These are phyloP conservation scores for Antheraea assamensis DNA, from an alignment of 2,888 invertebrate genomes.

Conservation along the genomic window DNA sequence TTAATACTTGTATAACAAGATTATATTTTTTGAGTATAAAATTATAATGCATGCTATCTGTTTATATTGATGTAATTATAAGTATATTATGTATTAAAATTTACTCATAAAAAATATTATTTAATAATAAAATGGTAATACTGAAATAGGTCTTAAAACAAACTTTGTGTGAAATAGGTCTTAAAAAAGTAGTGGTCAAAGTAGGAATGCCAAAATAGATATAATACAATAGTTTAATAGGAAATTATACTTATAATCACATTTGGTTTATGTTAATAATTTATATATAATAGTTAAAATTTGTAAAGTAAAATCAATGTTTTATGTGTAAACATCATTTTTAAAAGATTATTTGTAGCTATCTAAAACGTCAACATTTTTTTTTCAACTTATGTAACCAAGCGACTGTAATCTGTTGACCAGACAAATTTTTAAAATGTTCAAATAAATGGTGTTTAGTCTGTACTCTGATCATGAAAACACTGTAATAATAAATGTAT, in stretches of 20 bases:
- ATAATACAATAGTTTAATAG: neutral
- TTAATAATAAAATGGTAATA: neutral
- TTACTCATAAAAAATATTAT: neutral
- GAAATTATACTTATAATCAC: conserved; percentile 1
- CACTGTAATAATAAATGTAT: conserved; percentile 49
- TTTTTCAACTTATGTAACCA: neutral
- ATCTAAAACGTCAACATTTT: neutral
- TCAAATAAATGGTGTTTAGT: neutral
- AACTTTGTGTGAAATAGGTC: neutral
- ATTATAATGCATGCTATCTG: neutral
- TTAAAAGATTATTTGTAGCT: neutral
- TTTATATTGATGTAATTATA: neutral
- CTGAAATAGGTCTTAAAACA: neutral
- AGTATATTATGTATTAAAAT: neutral
- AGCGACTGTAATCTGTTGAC: neutral
- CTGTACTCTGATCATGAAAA: conserved; percentile 56
- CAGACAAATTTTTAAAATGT: neutral
- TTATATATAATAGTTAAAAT: neutral
- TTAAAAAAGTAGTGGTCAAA: neutral
- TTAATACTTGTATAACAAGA: conserved; percentile 18
- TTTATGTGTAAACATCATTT: neutral
- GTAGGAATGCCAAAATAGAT: conserved; percentile 5
- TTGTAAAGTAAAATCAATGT: neutral
- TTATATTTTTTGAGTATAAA: conserved; percentile 16
- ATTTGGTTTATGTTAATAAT: neutral